These are phyloP conservation scores for Phalanger gymnotis DNA, from an alignment of 2,797 vertebrate genomes.

Conservation along the genomic window DNA sequence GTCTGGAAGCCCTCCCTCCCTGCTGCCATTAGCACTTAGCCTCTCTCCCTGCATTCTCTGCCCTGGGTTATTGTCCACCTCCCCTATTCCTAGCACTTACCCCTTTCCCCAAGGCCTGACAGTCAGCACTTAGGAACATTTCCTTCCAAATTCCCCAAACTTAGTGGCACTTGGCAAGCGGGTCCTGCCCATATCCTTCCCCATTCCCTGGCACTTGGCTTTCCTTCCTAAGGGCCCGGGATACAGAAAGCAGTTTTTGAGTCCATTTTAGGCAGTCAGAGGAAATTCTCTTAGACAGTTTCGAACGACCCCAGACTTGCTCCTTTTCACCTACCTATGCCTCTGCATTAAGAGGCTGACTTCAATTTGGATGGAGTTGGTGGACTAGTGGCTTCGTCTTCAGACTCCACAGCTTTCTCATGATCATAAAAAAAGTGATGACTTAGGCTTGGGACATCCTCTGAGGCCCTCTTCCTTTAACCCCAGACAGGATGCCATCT, in stretches of 20 bases:
- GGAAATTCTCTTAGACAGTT: conserved; percentile 45
- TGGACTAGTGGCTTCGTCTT: conserved; percentile 31
- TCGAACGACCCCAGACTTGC: neutral
- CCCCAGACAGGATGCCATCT: neutral
- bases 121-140: neutral
- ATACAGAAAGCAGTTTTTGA: conserved; percentile 56
- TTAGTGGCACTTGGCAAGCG: neutral
- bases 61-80: neutral
- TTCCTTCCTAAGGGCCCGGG: neutral
- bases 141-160: neutral
- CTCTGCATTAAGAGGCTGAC: neutral
- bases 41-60: neutral
- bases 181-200: neutral
- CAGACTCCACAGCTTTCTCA: conserved; percentile 33
- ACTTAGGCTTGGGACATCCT: neutral
- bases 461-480: neutral
- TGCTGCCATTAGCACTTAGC: conserved; percentile 1
- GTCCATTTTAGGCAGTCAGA: neutral
- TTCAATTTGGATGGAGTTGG: neutral
- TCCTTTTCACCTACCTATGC: neutral
- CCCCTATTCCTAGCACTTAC: neutral
- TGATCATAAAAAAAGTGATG: neutral
- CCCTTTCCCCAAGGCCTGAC: neutral
- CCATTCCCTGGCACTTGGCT: neutral
- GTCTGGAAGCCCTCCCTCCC: conserved; percentile 25